A percentile compares a stretch with the other conserved stretches of the same genome.
phyloP scores from a whole-genome alignment of 2,797 vertebrate species.

The Hafferia zeledoni region DNA sequence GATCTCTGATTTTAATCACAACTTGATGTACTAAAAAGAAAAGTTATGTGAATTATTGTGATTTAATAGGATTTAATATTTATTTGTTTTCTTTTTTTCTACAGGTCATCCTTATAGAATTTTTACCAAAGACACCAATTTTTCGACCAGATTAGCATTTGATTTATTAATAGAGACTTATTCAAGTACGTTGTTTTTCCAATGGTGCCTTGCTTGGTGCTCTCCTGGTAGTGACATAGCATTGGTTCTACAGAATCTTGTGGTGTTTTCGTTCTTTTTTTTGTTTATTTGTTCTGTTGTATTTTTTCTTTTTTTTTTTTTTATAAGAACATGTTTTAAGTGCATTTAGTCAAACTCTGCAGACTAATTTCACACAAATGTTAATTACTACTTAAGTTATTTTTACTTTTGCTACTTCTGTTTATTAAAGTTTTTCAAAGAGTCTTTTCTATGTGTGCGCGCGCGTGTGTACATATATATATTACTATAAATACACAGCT shows the following conservation, averaged over 20 bases:
- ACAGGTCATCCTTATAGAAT: conserved; percentile 99
- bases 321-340: conserved; percentile 72
- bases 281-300: background rate
- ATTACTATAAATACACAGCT: conserved; percentile 76
- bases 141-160: conserved; percentile 95
- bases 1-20: background rate
- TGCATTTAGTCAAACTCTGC: conserved; percentile 76
- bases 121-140: conserved; percentile 99
- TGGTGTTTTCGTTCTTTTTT: conserved; percentile 67
- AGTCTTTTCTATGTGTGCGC: conserved; percentile 68
- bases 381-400: conserved; percentile 81
- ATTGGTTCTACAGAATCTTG: conserved; percentile 81
- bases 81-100: conserved; percentile 70
- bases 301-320: background rate
- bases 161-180: conserved; percentile 81
- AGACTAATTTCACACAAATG: conserved; percentile 75
- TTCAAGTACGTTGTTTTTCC: conserved; percentile 82
- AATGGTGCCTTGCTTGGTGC: conserved; percentile 91
- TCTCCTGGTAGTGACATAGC: conserved; percentile 80
- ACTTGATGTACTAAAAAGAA: background rate
- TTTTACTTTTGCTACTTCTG: conserved; percentile 72
- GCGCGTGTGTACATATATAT: background rate
- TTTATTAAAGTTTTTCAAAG: conserved; percentile 76
- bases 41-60: background rate
- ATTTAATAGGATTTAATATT: background rate